Evolutionary conservation across 2,113 vertebrate genomes (phyloP).

Genomic region (Pristiophorus japonicus): DNA sequence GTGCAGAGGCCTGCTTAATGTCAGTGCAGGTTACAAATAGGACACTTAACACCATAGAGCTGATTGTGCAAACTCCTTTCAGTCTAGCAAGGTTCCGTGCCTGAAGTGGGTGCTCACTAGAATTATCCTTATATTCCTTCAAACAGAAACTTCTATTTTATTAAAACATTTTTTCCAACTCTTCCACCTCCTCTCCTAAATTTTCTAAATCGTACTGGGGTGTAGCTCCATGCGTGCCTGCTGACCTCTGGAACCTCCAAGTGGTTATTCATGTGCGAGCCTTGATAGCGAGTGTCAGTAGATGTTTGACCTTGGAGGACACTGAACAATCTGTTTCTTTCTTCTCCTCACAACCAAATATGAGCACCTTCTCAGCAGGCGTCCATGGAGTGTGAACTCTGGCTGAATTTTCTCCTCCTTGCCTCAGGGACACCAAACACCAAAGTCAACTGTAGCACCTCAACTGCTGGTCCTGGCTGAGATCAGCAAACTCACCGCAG

Average conservation of each 20-base stretch:
- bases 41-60: neutral
- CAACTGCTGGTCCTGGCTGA: neutral
- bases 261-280: neutral
- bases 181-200: neutral
- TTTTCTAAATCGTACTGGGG: neutral
- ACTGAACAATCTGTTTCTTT: neutral
- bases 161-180: neutral
- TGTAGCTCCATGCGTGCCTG: neutral
- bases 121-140: neutral
- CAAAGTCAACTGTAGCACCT: neutral
- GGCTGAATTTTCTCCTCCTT: neutral
- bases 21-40: neutral
- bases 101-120: neutral
- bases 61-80: neutral
- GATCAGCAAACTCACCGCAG: neutral
- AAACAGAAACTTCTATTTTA: neutral
- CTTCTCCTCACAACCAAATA: neutral
- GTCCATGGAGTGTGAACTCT: neutral
- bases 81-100: neutral
- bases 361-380: no score
- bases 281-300: no score
- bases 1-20: neutral
- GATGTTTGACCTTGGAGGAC: no score
- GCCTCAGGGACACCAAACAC: neutral
- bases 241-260: neutral